A percentile compares a stretch with the other conserved stretches of the same genome.
These are phyloP conservation scores for Aporophyla nigra DNA, from an alignment of 2,888 invertebrate genomes.

Conservation along the genomic window DNA sequence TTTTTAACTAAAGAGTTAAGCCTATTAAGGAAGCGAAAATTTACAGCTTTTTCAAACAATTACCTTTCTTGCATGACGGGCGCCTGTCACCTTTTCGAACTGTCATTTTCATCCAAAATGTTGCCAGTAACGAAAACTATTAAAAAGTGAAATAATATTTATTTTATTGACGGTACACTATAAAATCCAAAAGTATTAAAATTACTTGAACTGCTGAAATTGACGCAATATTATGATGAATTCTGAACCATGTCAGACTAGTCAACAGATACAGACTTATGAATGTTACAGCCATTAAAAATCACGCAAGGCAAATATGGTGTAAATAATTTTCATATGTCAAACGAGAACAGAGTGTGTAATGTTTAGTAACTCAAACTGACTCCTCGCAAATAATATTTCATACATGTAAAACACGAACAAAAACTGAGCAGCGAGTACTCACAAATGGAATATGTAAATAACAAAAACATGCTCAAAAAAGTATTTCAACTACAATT, in stretches of 20 bases:
- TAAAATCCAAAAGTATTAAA: no score
- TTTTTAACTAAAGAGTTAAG: neutral
- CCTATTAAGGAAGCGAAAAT: neutral
- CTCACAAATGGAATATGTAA: slow-evolving; percentile 20
- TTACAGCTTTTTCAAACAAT: neutral
- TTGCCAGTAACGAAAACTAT: no score
- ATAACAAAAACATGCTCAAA: slow-evolving; percentile 4
- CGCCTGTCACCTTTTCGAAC: neutral
- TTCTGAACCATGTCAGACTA: neutral
- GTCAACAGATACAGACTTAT: neutral
- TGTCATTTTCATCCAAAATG: neutral
- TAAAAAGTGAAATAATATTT: no score
- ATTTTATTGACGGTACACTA: no score
- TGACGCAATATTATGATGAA: neutral
- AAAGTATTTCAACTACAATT: slow-evolving; percentile 3
- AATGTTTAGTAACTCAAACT: neutral
- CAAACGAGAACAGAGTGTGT: slow-evolving; percentile 9
- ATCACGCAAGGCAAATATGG: neutral
- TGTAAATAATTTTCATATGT: neutral
- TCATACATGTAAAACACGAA: neutral
- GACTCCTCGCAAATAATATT: slow-evolving; percentile 5
- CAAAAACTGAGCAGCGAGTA: neutral
- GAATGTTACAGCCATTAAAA: neutral
- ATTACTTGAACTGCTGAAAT: neutral
- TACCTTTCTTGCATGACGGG: neutral